Conservation (phyloP, 1,140 invertebrate species). For the Armadillidium nasatum region DNA sequence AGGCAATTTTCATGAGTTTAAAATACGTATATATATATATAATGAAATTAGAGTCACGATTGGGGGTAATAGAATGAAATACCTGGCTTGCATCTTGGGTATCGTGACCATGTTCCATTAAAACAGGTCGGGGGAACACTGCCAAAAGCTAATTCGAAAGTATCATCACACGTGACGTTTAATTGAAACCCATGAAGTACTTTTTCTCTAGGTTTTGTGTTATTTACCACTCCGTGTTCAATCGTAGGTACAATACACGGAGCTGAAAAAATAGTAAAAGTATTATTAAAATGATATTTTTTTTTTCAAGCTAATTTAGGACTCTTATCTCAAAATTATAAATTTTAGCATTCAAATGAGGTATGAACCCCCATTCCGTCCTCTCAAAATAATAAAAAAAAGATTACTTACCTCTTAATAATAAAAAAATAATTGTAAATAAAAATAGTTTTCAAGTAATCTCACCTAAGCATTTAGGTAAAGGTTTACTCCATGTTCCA, state of each 20-base stretch:
- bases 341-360: too few relatives aligned
- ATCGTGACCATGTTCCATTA: conserved; percentile 92
- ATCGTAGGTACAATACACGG: conserved; percentile 87
- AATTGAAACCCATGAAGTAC: conserved; percentile 82
- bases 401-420: too few relatives aligned
- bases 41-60: neutral
- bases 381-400: too few relatives aligned
- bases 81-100: conserved; percentile 83
- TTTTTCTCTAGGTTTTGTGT: conserved; percentile 52
- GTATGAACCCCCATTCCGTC: too few relatives aligned
- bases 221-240: conserved; percentile 66
- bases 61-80: conserved; percentile 30
- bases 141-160: conserved; percentile 74
- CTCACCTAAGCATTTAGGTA: conserved; percentile 76
- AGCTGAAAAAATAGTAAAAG: conserved; percentile 58
- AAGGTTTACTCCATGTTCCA: conserved; percentile 85
- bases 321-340: too few relatives aligned
- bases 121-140: conserved; percentile 75
- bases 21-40: neutral
- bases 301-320: too few relatives aligned
- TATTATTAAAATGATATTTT: too few relatives aligned
- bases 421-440: too few relatives aligned
- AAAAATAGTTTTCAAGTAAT: neutral
- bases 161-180: conserved; percentile 74
- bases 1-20: neutral